Percentiles rank a stretch among this genome's conserved stretches.
Conservation (phyloP, 1,140 invertebrate species). For the Hyles vespertilio region DNA sequence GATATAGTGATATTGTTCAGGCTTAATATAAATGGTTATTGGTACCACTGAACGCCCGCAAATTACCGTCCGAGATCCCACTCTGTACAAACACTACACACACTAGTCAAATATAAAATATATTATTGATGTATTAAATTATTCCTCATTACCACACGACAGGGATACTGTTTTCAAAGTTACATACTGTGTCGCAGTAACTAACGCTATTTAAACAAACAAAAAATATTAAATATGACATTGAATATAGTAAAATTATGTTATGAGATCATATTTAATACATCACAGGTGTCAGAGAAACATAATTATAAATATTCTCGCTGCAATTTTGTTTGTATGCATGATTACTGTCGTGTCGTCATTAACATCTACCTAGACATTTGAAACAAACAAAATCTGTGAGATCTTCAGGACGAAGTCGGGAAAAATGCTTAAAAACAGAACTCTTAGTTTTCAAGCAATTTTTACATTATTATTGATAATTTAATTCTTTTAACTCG, state of each 20-base stretch:
- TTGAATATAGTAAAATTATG: slow-evolving; percentile 71
- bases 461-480: no score
- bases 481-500: no score
- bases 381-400: slow-evolving; percentile 34
- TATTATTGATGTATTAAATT: slow-evolving; percentile 69
- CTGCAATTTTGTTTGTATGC: slow-evolving; percentile 1
- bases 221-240: slow-evolving; percentile 69
- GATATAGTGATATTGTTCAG: no score
- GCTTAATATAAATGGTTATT: no score
- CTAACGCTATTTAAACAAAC: slow-evolving; percentile 54
- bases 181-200: slow-evolving; percentile 33
- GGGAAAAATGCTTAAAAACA: no score
- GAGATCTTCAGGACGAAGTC: no score
- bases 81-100: slow-evolving; percentile 21
- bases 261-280: slow-evolving; percentile 76
- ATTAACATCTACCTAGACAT: slow-evolving; percentile 33
- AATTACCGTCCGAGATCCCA: no score
- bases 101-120: slow-evolving; percentile 32
- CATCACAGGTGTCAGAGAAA: slow-evolving; percentile 73
- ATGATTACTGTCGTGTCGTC: no score
- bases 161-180: slow-evolving; percentile 39
- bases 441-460: no score
- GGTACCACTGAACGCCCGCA: no score
- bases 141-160: slow-evolving; percentile 51
- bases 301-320: slow-evolving; percentile 50